These are phyloP conservation scores for Naja naja DNA, from an alignment of 2,113 vertebrate genomes.

Conservation along the genomic window DNA sequence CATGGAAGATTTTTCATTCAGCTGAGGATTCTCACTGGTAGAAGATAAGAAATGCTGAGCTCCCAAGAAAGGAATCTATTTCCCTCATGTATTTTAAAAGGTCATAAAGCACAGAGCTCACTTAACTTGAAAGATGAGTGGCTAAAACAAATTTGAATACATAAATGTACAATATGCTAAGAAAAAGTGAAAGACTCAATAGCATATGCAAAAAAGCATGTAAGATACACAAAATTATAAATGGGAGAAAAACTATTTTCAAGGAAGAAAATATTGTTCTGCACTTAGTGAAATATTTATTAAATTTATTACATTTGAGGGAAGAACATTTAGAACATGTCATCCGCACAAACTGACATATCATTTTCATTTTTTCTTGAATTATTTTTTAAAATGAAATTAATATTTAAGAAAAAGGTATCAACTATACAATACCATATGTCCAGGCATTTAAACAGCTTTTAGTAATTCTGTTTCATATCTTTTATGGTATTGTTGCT, in stretches of 20 bases:
- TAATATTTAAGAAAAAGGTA: background rate
- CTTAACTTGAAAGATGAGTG: background rate
- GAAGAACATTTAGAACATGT: background rate
- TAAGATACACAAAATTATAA: background rate
- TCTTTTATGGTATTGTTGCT: background rate
- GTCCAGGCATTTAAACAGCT: background rate
- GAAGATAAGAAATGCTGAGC: background rate
- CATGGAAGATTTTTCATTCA: background rate
- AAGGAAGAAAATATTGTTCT: background rate
- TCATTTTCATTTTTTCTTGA: background rate
- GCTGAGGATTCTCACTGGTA: background rate
- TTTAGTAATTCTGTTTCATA: background rate
- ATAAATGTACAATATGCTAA: background rate
- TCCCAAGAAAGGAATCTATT: background rate
- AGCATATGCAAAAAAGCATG: background rate
- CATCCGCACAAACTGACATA: background rate
- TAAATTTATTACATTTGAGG: background rate
- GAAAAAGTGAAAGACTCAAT: background rate
- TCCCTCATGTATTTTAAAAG: background rate
- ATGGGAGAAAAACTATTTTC: background rate
- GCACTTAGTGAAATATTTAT: background rate
- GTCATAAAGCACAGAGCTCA: background rate
- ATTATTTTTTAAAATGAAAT: background rate
- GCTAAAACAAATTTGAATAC: background rate
- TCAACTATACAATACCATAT: background rate